phyloP scores from a whole-genome alignment of 2,797 vertebrate genomes.

The Sternarchorhynchus goeldii region DNA sequence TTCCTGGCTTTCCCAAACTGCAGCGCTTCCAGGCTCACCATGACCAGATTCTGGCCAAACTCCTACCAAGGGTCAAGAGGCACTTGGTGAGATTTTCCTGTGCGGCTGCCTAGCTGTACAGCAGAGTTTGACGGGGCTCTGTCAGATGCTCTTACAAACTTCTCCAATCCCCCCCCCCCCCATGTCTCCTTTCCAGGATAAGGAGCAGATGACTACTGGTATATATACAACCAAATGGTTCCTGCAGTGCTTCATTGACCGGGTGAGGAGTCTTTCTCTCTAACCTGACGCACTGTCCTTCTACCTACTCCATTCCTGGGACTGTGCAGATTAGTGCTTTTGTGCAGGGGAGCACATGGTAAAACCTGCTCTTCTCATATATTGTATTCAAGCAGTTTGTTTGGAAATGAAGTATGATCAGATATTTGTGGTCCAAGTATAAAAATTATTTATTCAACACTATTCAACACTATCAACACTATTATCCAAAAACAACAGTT shows the following conservation, averaged over 20 bases:
- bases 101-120: too few species aligned
- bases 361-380: not conserved
- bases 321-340: not conserved
- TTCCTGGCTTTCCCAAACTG: constrained; percentile 86
- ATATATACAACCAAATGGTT: constrained; percentile 96
- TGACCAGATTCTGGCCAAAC: constrained; percentile 82
- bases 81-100: constrained; percentile 75
- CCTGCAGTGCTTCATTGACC: constrained; percentile 94
- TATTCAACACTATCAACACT: too few species aligned
- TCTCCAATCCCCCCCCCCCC: not conserved
- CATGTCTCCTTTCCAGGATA: constrained; percentile 75
- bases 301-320: not conserved
- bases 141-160: not conserved
- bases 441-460: too few species aligned
- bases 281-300: not conserved
- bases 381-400: not conserved
- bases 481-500: too few species aligned
- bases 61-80: constrained; percentile 85
- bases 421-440: too few species aligned
- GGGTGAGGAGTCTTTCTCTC: constrained; percentile 73
- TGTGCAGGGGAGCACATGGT: not conserved
- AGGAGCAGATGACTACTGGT: constrained; percentile 89
- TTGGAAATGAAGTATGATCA: not conserved
- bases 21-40: constrained; percentile 86
- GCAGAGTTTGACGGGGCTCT: not conserved